phyloP scores from a whole-genome alignment of 2,888 invertebrate genomes.

The Drosophila barbarae region DNA sequence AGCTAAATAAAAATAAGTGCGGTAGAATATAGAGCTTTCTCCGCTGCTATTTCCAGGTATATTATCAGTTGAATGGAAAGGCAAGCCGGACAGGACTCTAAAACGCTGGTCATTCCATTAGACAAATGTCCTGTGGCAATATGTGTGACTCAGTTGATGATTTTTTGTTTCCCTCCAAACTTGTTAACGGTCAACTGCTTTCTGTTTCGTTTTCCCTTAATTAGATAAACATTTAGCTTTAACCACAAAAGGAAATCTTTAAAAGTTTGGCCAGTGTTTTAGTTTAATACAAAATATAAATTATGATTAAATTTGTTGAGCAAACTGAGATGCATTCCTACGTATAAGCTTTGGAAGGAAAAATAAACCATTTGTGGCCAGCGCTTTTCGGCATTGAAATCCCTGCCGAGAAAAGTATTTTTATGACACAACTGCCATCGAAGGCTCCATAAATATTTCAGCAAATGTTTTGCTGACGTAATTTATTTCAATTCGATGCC shows the following conservation, averaged over 20 bases:
- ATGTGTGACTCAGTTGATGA: slow-evolving; percentile 27
- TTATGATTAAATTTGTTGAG: neutral
- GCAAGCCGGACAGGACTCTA: slow-evolving; percentile 44
- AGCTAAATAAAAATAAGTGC: slow-evolving; percentile 60
- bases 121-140: slow-evolving; percentile 44
- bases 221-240: neutral
- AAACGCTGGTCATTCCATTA: slow-evolving; percentile 45
- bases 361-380: neutral
- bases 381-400: neutral
- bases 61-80: slow-evolving; percentile 16
- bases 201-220: neutral
- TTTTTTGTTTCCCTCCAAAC: neutral
- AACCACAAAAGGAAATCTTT: neutral
- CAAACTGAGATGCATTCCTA: neutral
- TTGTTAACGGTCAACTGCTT: neutral
- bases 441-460: slow-evolving; percentile 20
- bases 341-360: neutral
- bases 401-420: neutral
- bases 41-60: slow-evolving; percentile 24
- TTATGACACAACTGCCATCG: slow-evolving; percentile 8
- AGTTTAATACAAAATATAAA: neutral
- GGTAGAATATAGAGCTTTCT: slow-evolving; percentile 28
- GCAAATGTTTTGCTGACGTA: slow-evolving; percentile 37
- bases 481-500: slow-evolving; percentile 33
- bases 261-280: neutral